Evolutionary conservation across 2,113 vertebrate species (phyloP).

Genomic region (Melanocharis versteri): DNA sequence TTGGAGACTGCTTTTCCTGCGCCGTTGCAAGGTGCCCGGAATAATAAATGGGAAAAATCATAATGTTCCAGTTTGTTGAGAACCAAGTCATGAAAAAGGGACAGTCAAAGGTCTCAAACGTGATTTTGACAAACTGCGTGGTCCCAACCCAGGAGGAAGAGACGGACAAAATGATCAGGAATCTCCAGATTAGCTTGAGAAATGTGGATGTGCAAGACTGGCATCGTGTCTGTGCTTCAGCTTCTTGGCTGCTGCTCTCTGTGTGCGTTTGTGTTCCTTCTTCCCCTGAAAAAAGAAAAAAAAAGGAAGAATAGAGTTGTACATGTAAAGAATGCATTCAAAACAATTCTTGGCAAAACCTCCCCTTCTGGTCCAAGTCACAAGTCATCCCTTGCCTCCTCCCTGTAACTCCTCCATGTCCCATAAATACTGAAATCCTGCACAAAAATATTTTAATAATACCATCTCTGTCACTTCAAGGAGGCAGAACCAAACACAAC

Average conservation of each 20-base stretch:
- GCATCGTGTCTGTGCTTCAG: slow-evolving; percentile 83
- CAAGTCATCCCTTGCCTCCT: background rate
- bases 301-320: background rate
- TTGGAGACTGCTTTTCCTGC: slow-evolving; percentile 91
- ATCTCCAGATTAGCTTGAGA: slow-evolving; percentile 90
- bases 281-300: slow-evolving; percentile 78
- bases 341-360: background rate
- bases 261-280: slow-evolving; percentile 83
- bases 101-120: slow-evolving; percentile 96
- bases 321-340: background rate
- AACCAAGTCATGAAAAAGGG: slow-evolving; percentile 99
- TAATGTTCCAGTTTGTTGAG: slow-evolving; percentile 99
- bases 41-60: slow-evolving; percentile 98
- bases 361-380: background rate
- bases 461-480: background rate
- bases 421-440: background rate
- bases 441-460: background rate
- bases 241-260: slow-evolving; percentile 70
- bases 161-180: slow-evolving; percentile 91
- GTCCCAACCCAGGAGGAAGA: slow-evolving; percentile 97
- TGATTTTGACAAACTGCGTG: slow-evolving; percentile 95
- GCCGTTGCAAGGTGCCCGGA: slow-evolving; percentile 88
- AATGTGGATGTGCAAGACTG: slow-evolving; percentile 80
- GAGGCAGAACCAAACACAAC: background rate
- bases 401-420: background rate